These are phyloP conservation scores for Clarias macrocephalus DNA, from an alignment of 2,113 vertebrate species.

Conservation along the genomic window DNA sequence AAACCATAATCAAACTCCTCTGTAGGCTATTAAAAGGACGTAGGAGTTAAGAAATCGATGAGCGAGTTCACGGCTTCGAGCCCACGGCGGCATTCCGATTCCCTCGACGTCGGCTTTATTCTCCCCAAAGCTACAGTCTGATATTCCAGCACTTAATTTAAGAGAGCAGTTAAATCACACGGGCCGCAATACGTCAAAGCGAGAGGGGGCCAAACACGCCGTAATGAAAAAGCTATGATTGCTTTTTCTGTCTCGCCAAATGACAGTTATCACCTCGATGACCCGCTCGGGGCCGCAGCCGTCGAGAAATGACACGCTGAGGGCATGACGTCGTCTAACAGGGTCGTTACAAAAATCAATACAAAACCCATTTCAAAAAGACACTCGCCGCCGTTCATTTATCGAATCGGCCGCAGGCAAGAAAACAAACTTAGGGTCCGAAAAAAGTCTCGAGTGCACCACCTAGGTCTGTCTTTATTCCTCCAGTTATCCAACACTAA, in stretches of 20 bases:
- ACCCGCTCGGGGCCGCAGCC: constrained; percentile 93
- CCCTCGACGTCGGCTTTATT: constrained; percentile 90
- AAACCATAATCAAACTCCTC: constrained; percentile 64
- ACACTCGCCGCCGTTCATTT: constrained; percentile 96
- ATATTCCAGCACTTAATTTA: constrained; percentile 99
- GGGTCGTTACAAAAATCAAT: constrained; percentile 99
- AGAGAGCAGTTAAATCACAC: constrained; percentile 99
- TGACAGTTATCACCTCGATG: constrained; percentile 99
- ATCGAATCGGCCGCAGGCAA: constrained; percentile 96
- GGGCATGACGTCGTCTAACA: constrained; percentile 99
- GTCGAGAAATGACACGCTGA: constrained; percentile 98
- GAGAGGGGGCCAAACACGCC: constrained; percentile 92
- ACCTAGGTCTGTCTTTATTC: neutral
- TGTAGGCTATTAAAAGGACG: constrained; percentile 71
- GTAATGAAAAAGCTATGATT: constrained; percentile 99
- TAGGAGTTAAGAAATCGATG: constrained; percentile 78
- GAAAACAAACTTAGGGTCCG: constrained; percentile 79
- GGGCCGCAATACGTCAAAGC: constrained; percentile 96
- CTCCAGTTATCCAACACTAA: constrained; percentile 16
- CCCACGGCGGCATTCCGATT: constrained; percentile 78
- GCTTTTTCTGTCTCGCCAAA: constrained; percentile 99
- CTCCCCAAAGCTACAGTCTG: constrained; percentile 90
- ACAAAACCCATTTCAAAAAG: constrained; percentile 99
- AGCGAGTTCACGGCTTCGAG: constrained; percentile 75
- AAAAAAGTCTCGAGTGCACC: constrained; percentile 21